Base-by-base conservation (phyloP, 2,888 invertebrate genomes). In the Therioaphis trifolii region DNA sequence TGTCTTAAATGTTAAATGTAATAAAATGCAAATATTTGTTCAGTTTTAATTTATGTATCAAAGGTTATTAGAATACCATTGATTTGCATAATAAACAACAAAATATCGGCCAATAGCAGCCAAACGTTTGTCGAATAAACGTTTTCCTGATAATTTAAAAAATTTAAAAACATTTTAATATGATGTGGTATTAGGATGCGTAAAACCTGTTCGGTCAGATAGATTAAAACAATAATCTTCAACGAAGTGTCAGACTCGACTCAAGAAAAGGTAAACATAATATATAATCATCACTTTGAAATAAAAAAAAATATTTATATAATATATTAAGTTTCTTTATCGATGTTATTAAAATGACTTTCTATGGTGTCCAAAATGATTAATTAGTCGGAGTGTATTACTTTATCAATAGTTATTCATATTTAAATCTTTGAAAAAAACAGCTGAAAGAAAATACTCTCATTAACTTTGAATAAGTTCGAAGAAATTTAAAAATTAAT, bases 21-120 rank as follows among this genome's bases (percentile, higher is more conserved):
- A 52, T 72, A 29, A n/a, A 72, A 29, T 72, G 18, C 29, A 72
- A 52, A 72, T 49, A 29, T 12, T 49, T 14, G 49, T 49, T 52
- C 29, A 21, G 21, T 55, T 21, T 55, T 55, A 55, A n/a, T 55
- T 55, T 18, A 4, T 29, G 12, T 52, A 52, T 29, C 4, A 14
- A 49, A 9, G 14, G 0, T 0, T 1, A 72, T 72, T 49, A 29
- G 1, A 52, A 49, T 52, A 29, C 29, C 11, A 46, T 27, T 49
- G 12, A 49, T 27, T 14, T 27, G 18, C 18, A 52, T 52, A n/a
- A n/a, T 72, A n/a, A 49, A 52, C 72, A 49, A 72, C 52, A 29
- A 49, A 52, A 52, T 27, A 71, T 71, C 27, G 29, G n/a, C n/a
- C 0, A 24, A 15, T 18, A 49, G 15, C 49, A n/a, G n/a, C n/a